phyloP scores from a whole-genome alignment of 1,140 invertebrate species.

The Bilobella aurantiaca region DNA sequence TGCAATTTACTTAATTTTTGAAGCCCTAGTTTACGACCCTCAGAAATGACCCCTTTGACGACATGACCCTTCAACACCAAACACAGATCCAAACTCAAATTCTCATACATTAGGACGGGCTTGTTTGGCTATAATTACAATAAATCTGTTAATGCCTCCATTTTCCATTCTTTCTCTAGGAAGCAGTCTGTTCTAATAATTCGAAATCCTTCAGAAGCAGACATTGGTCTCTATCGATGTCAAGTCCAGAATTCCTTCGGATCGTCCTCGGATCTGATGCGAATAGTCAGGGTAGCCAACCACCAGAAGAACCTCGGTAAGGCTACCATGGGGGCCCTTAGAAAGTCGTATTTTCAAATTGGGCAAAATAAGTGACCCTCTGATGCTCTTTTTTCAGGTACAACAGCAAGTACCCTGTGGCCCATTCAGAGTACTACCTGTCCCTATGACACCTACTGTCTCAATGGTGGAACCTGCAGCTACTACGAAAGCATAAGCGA shows the following conservation, averaged over 20 bases:
- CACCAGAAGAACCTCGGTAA: neutral
- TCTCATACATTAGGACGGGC: too few species aligned
- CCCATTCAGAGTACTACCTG: constrained; percentile 28
- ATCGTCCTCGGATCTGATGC: constrained; percentile 24
- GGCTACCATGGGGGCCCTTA: neutral
- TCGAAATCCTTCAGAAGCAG: constrained; percentile 31
- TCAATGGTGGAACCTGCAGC: constrained; percentile 34
- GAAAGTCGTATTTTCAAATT: too few species aligned
- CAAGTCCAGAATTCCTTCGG: constrained; percentile 32
- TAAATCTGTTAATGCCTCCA: too few species aligned
- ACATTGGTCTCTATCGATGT: constrained; percentile 31
- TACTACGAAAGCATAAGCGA: constrained; percentile 33
- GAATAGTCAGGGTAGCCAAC: constrained; percentile 13
- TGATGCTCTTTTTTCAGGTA: constrained; percentile 21
- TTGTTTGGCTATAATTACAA: too few species aligned
- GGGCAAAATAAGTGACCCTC: too few species aligned
- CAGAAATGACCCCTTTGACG: too few species aligned
- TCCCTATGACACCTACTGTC: constrained; percentile 32
- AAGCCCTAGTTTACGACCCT: too few species aligned
- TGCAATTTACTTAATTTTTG: neutral
- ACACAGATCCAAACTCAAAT: too few species aligned
- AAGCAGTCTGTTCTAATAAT: constrained; percentile 34
- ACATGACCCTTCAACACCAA: too few species aligned
- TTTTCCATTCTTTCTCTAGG: constrained; percentile 25
- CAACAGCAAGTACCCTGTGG: constrained; percentile 22